Conservation (phyloP, 2,797 vertebrate species). For the Hoplostethus mediterraneus region DNA sequence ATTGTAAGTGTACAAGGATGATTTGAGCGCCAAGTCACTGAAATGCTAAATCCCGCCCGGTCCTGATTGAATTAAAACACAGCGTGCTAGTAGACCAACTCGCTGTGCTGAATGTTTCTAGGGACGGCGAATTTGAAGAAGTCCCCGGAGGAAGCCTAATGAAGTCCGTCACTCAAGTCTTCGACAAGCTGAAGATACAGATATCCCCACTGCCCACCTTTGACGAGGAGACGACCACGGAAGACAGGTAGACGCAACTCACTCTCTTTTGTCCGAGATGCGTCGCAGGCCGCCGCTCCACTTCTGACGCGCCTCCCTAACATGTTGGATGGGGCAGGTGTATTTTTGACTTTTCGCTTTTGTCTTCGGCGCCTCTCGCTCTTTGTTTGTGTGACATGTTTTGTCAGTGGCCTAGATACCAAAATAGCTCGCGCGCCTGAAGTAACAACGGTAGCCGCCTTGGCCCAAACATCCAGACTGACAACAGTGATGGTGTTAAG, state of each 20-base stretch:
- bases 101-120: constrained; percentile 12
- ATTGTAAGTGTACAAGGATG: constrained; percentile 46
- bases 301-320: background rate
- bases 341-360: constrained; percentile 35
- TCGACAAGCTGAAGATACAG: constrained; percentile 63
- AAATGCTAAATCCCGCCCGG: too few relatives aligned
- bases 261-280: background rate
- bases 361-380: background rate
- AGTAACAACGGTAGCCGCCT: background rate
- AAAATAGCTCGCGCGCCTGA: constrained; percentile 41
- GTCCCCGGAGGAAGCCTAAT: constrained; percentile 40
- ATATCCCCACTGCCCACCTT: constrained; percentile 2
- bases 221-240: constrained; percentile 16
- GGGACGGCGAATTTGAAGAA: constrained; percentile 39
- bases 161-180: constrained; percentile 43
- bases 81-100: background rate
- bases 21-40: too few relatives aligned
- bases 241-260: constrained; percentile 47
- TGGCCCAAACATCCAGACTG: constrained; percentile 10
- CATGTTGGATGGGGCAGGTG: background rate
- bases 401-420: constrained; percentile 42
- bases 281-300: background rate
- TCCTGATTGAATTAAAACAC: background rate
- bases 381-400: constrained; percentile 30
- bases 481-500: constrained; percentile 31